phyloP scores from a whole-genome alignment of 2,888 invertebrate genomes.

The Capitulum mitella region DNA sequence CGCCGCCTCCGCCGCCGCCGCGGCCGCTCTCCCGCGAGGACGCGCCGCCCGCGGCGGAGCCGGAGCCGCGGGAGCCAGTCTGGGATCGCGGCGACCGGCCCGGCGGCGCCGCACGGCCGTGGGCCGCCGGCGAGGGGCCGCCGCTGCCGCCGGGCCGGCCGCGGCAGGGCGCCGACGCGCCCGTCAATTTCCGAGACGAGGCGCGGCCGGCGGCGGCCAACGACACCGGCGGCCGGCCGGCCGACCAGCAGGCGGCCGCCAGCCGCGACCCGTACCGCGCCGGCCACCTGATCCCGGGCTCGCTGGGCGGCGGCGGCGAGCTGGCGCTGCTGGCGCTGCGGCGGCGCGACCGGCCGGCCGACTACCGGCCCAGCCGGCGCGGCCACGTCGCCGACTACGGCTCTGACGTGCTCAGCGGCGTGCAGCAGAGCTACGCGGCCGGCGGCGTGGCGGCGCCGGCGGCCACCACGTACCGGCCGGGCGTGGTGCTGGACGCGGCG shows the following conservation, averaged over 20 bases:
- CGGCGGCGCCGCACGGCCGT: not conserved
- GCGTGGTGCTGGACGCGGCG: conserved; percentile 1
- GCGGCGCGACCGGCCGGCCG: not conserved
- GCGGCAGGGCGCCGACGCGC: not conserved
- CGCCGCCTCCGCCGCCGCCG: not conserved
- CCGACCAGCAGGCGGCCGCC: not conserved
- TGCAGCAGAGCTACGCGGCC: conserved; percentile 15
- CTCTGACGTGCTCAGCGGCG: conserved; percentile 14
- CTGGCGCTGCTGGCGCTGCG: not conserved
- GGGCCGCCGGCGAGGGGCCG: not conserved
- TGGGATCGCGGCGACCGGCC: not conserved
- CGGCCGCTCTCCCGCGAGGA: not conserved
- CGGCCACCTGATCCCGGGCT: conserved; percentile 20
- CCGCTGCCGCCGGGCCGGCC: not conserved
- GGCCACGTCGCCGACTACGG: conserved; percentile 5
- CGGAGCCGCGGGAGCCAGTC: not conserved
- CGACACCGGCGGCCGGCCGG: not conserved
- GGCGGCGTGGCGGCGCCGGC: not conserved
- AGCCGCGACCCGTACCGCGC: not conserved
- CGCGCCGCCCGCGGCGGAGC: not conserved
- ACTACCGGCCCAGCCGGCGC: not conserved
- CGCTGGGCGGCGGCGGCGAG: not conserved
- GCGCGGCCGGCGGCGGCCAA: not conserved
- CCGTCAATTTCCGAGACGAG: not conserved
- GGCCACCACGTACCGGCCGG: conserved; percentile 13